Evolutionary conservation across 1,140 invertebrate species (phyloP).

Genomic region (Leptinotarsa lineolata): DNA sequence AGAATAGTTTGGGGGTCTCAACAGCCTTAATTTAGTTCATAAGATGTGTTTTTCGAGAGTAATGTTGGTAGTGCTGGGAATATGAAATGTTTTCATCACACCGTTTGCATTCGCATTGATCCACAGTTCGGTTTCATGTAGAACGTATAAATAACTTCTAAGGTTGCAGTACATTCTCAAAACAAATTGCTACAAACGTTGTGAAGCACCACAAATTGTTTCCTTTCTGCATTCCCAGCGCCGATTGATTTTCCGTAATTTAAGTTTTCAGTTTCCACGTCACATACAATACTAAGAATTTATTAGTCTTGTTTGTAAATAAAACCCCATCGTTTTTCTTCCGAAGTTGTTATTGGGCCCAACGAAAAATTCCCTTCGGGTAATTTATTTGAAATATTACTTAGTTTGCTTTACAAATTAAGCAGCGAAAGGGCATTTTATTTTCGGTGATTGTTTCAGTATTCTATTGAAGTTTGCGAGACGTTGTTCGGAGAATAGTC

Average conservation of each 20-base stretch:
- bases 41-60: too few relatives aligned
- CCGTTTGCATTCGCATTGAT: too few relatives aligned
- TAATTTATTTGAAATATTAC: conserved; percentile 22
- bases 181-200: conserved; percentile 19
- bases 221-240: conserved; percentile 5
- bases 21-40: too few relatives aligned
- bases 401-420: conserved; percentile 4
- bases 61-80: too few relatives aligned
- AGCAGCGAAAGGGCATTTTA: background rate
- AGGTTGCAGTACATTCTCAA: conserved; percentile 9
- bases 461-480: background rate
- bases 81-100: too few relatives aligned
- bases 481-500: background rate
- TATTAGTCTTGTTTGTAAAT: conserved; percentile 5
- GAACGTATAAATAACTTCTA: conserved; percentile 5
- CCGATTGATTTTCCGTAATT: conserved; percentile 22
- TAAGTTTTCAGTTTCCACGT: conserved; percentile 22
- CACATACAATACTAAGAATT: conserved; percentile 16
- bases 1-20: too few relatives aligned
- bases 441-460: background rate
- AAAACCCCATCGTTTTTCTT: conserved; percentile 11
- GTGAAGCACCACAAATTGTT: conserved; percentile 16
- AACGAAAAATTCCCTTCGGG: background rate
- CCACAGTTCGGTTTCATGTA: background rate
- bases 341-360: background rate